These are phyloP conservation scores for Penelope pileata DNA, from an alignment of 2,113 vertebrate genomes.

Conservation along the genomic window DNA sequence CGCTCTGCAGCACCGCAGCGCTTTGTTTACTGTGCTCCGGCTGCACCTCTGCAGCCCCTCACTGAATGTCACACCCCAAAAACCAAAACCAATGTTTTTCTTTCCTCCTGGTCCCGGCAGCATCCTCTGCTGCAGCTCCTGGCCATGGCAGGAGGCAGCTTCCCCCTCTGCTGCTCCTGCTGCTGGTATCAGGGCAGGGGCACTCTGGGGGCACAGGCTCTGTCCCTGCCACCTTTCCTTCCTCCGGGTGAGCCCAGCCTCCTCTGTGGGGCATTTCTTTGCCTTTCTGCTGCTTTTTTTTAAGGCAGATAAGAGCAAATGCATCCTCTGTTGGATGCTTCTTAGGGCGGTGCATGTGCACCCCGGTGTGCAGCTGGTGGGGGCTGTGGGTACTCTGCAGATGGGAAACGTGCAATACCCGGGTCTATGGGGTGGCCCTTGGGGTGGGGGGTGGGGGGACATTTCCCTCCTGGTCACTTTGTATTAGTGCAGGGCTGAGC, in stretches of 20 bases:
- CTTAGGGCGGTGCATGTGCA: rapidly evolving
- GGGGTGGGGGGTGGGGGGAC: no score
- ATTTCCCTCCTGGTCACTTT: no score
- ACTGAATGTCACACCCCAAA: conserved; percentile 23
- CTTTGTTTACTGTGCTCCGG: not conserved
- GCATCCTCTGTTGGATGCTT: not conserved
- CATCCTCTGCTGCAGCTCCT: not conserved
- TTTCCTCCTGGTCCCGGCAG: not conserved
- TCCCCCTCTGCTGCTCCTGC: not conserved
- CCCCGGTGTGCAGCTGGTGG: not conserved
- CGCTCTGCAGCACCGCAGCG: not conserved
- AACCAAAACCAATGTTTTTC: not conserved
- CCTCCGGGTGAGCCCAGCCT: not conserved
- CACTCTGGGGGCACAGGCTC: not conserved
- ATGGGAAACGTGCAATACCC: conserved; percentile 37
- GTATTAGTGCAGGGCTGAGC: no score
- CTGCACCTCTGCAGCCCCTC: rapidly evolving
- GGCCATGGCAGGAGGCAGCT: not conserved
- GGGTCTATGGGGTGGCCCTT: not conserved
- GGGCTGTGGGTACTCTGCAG: not conserved
- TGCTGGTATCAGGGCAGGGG: not conserved
- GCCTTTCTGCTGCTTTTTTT: not conserved
- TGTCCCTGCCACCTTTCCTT: not conserved
- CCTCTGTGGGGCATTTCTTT: not conserved
- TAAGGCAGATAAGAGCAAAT: not conserved